Conservation (phyloP, 1,140 invertebrate genomes). For the Pissodes strobi region DNA sequence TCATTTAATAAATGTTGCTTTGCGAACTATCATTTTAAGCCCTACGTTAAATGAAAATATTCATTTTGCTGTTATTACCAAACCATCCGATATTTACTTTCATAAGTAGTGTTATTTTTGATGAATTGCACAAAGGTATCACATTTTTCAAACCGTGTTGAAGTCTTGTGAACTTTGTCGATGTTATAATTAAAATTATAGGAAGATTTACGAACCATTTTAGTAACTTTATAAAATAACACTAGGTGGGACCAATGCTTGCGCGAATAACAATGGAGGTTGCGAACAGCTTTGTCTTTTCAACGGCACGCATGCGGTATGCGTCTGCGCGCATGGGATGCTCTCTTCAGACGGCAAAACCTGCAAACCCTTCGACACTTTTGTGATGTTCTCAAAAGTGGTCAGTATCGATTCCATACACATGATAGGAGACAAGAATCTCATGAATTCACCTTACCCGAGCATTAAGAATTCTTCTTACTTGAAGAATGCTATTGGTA, state of each 20-base stretch:
- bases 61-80: no score
- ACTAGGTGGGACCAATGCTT: slow-evolving; percentile 25
- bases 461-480: slow-evolving; percentile 71
- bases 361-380: slow-evolving; percentile 73
- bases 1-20: no score
- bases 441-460: slow-evolving; percentile 76
- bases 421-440: slow-evolving; percentile 69
- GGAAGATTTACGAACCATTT: no score
- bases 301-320: slow-evolving; percentile 68
- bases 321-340: slow-evolving; percentile 76
- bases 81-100: no score
- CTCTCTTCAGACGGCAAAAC: slow-evolving; percentile 64
- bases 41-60: no score
- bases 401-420: slow-evolving; percentile 77
- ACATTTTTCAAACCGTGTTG: no score
- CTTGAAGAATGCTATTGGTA: slow-evolving; percentile 78
- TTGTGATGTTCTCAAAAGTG: slow-evolving; percentile 76
- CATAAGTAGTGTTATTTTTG: no score
- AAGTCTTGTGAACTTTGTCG: no score
- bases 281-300: slow-evolving; percentile 78
- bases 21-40: no score
- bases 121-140: no score
- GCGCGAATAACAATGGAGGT: slow-evolving; percentile 67
- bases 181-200: no score
- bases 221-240: slow-evolving; percentile 35